phyloP scores from a whole-genome alignment of 2,888 invertebrate genomes.

The Heliconius erato region DNA sequence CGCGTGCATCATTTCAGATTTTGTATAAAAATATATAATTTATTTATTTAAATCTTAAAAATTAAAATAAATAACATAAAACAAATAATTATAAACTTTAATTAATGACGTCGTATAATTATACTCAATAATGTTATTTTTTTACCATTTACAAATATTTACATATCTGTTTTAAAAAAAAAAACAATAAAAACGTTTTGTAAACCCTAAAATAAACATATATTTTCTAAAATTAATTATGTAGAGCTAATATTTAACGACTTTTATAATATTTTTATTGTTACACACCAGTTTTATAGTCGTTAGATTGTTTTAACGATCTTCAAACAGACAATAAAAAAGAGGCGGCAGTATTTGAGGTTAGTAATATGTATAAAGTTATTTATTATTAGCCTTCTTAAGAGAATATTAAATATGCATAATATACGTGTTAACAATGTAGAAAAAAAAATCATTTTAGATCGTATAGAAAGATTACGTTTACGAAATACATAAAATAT shows the following conservation, averaged over 20 bases:
- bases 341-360: conserved; percentile 2
- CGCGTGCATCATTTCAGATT: background rate
- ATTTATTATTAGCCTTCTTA: conserved; percentile 17
- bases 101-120: background rate
- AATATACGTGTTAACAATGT: background rate
- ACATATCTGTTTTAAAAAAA: background rate
- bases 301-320: conserved; percentile 33
- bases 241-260: background rate
- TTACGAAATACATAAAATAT: background rate
- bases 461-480: background rate
- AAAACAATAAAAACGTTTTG: background rate
- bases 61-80: background rate
- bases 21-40: background rate
- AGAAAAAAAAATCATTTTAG: background rate
- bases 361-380: background rate
- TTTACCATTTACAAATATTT: background rate
- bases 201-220: background rate
- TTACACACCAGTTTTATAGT: conserved; percentile 27
- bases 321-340: conserved; percentile 24
- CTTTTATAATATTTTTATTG: conserved; percentile 14
- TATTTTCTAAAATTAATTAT: background rate
- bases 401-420: background rate
- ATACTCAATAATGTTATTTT: too few relatives aligned
- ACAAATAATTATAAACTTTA: background rate
- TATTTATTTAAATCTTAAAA: background rate